Evolutionary conservation across 2,888 invertebrate species (phyloP).

Genomic region (Lasioglossum zephyrum): DNA sequence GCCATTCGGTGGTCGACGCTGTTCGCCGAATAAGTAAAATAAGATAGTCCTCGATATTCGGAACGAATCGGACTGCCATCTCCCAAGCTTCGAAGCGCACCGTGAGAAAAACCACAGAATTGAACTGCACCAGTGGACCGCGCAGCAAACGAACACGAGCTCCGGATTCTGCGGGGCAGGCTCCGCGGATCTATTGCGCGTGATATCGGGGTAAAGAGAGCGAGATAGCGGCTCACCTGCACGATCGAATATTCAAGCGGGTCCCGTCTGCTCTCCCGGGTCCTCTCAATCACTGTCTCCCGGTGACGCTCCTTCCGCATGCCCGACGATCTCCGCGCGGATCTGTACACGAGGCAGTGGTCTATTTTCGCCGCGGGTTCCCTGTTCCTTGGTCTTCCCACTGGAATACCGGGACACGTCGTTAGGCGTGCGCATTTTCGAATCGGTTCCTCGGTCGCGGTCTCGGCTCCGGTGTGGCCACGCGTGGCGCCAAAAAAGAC

Average conservation of each 20-base stretch:
- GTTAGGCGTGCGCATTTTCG: slow-evolving; percentile 57
- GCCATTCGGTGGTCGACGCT: not conserved
- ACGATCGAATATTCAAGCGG: slow-evolving; percentile 55
- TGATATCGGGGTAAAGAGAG: slow-evolving; percentile 26
- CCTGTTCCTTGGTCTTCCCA: slow-evolving; percentile 53
- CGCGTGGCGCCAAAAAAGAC: slow-evolving; percentile 53
- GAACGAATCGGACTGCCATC: not conserved
- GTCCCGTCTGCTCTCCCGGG: slow-evolving; percentile 53
- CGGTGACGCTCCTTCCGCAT: slow-evolving; percentile 69
- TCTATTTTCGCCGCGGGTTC: slow-evolving; percentile 52
- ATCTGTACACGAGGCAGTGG: slow-evolving; percentile 43
- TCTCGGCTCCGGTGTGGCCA: not conserved
- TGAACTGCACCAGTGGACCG: not conserved
- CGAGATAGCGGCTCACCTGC: slow-evolving; percentile 63
- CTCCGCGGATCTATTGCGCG: slow-evolving; percentile 2
- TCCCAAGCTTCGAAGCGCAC: not conserved
- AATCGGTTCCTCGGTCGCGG: slow-evolving; percentile 17
- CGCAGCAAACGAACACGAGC: not conserved
- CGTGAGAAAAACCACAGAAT: not conserved
- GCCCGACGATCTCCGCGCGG: slow-evolving; percentile 57
- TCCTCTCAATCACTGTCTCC: slow-evolving; percentile 70
- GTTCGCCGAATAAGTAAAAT: not conserved
- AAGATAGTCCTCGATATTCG: not conserved
- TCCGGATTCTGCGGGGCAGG: not conserved
- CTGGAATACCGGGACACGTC: slow-evolving; percentile 42